Evolutionary conservation across 2,888 invertebrate genomes (phyloP), one percentile per base, ranked within the genome.

Genomic region (Philopedon plagiatum): DNA sequence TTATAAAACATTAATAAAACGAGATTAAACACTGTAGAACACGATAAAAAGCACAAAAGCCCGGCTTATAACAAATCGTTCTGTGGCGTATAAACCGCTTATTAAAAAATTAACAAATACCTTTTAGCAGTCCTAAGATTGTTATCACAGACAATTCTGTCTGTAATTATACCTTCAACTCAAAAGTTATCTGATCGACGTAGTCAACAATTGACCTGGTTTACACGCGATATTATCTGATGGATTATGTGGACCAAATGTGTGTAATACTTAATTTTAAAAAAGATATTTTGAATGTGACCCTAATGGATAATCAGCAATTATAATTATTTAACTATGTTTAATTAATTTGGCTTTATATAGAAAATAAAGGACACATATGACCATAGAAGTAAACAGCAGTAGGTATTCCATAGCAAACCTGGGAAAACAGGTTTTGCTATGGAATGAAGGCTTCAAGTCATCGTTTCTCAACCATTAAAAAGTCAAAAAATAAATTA

Each of bases 141-240:
- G 39, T 51, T 68, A 68, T 56, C 68, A 13, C 39, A 11, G 54
- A 61, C 32, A 39, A 68, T 68, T 68, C 62, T 62, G 68, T 61
- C 56, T 29, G 54, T 61, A 68, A 68, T 68, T 68, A 68, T 39
- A 68, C 68, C 56, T 18, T 56, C 41, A 62, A 44, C 41, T 64
- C 56, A 56, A 41, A 68, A 51, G 37, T 62, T 68, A 68, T 68
- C 68, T 61, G 68, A 68, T 68, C 68, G n/a, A 19, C 54, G 54
- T 41, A 29, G 68, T 56, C 68, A 44, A 41, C 61, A 34, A 51
- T 68, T 68, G 68, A 68, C 68, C 68, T 21, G 68, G 62, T 68
- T 68, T 68, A 68, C 68, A 68, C 68, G 61, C 60, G 67, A 67
- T 67, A 23, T 60, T 51, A 37, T 51, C 60, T n/a, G 29, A 5